Evolutionary conservation across 2,797 vertebrate species (phyloP), one percentile per base, ranked within the genome.

Genomic region (Leucoraja ocellata): DNA sequence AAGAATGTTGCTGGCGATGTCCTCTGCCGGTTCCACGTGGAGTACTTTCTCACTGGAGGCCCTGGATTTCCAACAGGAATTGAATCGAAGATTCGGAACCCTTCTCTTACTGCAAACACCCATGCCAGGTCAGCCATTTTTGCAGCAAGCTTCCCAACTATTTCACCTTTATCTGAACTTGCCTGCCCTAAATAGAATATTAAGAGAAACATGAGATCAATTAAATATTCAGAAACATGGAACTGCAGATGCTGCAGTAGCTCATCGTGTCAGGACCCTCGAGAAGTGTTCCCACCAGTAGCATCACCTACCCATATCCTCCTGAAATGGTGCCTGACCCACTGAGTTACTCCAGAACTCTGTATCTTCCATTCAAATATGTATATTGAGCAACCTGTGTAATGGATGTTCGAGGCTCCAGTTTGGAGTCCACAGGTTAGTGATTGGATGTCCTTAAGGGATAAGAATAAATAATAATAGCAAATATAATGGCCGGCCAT

Each of bases 41-140:
- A 94, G 94, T 93, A 95, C 23, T n/a, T 92, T 58, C 90, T 92
- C 0, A 79, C 18, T 36, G 94, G 93, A 78, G 63, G 86, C 21
- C 63, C 81, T 84, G 93, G 46, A 83, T 93, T 94, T 2, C 91
- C 25, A 5, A 88, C 4, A 0, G 96, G 93, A 10, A 95, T 94
- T 65, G 93, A 94, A 93, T 96, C 97, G 94, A 98, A 98, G 93
- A 98, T 74, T 18, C 95, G 96, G 94, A 98, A 98, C 36, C 97
- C 97, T 95, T 98, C 97, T 93, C 96, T 97, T 32, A 95, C 81
- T 5, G 97, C 97, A 61, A 98, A 98, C 58, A 97, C 96, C 97
- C 97, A 98, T 0, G 96, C 97, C 94, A 97, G 94, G 28, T 96
- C 93, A 0, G 97, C 96, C 93, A 96, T 95, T 0, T 95, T 94